phyloP scores from a whole-genome alignment of 2,888 invertebrate species.

The Anodontia alba region DNA sequence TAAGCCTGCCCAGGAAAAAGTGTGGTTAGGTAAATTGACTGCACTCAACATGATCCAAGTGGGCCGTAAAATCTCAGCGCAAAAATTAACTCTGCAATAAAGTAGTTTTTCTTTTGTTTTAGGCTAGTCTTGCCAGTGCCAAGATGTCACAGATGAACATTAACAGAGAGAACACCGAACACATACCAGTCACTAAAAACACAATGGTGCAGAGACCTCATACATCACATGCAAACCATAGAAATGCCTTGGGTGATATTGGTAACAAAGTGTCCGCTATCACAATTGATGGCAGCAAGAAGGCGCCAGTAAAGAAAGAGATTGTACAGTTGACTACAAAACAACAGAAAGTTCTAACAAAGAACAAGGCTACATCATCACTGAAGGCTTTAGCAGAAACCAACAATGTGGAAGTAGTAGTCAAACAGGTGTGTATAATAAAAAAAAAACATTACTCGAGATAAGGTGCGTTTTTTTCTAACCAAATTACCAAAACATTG shows the following conservation, averaged over 20 bases:
- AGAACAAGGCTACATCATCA: constrained; percentile 63
- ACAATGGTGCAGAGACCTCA: constrained; percentile 53
- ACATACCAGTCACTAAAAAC: constrained; percentile 47
- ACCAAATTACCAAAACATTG: background rate
- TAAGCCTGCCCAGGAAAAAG: too few species aligned
- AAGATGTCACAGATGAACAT: constrained; percentile 58
- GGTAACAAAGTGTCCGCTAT: constrained; percentile 80
- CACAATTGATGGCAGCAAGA: constrained; percentile 67
- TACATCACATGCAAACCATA: constrained; percentile 63
- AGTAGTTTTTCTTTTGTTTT: constrained; percentile 11
- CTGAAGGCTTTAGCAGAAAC: constrained; percentile 56
- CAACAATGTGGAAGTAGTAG: constrained; percentile 23
- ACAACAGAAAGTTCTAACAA: constrained; percentile 58
- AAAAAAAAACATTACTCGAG: background rate
- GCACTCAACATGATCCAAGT: too few species aligned
- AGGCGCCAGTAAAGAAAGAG: constrained; percentile 75
- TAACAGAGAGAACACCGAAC: constrained; percentile 68
- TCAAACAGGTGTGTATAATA: background rate
- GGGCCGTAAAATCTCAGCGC: too few species aligned
- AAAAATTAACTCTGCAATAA: too few species aligned
- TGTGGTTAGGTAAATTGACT: too few species aligned
- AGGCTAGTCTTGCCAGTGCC: constrained; percentile 57
- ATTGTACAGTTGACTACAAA: constrained; percentile 62
- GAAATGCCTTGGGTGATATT: constrained; percentile 80
- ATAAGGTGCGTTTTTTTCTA: too few species aligned